Evolutionary conservation across 2,113 vertebrate genomes (phyloP), one percentile per base, ranked within the genome.

Genomic region (Ageneiosus marmoratus): DNA sequence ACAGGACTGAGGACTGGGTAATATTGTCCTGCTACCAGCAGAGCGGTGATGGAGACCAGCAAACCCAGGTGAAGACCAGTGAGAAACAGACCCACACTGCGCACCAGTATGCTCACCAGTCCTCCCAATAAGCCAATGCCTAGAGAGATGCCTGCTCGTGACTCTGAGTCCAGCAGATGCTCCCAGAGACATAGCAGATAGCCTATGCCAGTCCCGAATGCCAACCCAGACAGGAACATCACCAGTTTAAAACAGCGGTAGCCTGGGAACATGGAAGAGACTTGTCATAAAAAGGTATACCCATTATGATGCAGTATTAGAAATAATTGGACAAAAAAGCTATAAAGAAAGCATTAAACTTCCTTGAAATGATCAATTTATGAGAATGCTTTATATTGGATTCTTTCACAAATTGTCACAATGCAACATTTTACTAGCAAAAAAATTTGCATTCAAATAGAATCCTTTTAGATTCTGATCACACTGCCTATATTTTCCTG

Each of bases 191-290:
- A 95, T 29, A 97, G 85, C 50, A 95, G 89, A 86, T 96, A 95
- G 67, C 95, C 92, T 24, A 94, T 90, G 15, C 88, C 89, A 0
- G 95, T 94, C 83, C 96, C 95, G 4, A 93, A 93, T 83, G 94
- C 87, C 88, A 96, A 94, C 34, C 96, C 96, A 0, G 95, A 96
- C 53, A 97, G 93, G 92, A 97, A 97, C 94, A 96, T 95, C 80
- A 96, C 93, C 84, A 95, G 93, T 91, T 94, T 96, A 89, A 96
- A 96, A 89, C 95, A 97, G 87, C 95, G 94, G 84, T 96, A 97
- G 55, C 97, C 97, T 96, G 84, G 0, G 12, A 69, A 73, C 18
- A 67, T 22, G 78, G 6, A 55, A 32, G 5, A 69, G 48, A 51
- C 27, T 11, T 34, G n/a, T 34, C 4, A 76, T 20, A 50, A 50